Percentiles rank a stretch among this genome's conserved stretches.
These are phyloP conservation scores for Patagioenas fasciata DNA, from an alignment of 2,113 vertebrate genomes.

Conservation along the genomic window DNA sequence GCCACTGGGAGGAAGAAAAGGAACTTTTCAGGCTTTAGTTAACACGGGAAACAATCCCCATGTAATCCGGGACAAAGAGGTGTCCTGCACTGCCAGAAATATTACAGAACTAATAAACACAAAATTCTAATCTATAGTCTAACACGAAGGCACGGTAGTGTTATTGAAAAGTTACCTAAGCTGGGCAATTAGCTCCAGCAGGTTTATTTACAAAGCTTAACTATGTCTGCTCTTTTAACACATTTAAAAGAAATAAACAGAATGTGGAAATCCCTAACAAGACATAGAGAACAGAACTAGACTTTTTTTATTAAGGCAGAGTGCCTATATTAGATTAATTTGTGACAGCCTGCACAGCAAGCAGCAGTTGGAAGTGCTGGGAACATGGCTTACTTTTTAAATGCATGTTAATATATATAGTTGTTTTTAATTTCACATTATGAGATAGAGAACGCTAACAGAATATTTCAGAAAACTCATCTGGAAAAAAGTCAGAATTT, in stretches of 20 bases:
- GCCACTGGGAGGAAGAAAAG: not conserved
- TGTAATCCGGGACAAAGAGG: not conserved
- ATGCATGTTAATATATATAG: not conserved
- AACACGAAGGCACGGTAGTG: not conserved
- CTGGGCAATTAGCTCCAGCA: not conserved
- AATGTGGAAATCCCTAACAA: not conserved
- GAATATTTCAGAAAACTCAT: not conserved
- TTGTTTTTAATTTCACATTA: not conserved
- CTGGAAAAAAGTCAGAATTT: not conserved
- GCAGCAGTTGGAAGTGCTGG: not conserved
- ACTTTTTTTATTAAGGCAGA: not conserved
- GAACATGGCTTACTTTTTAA: not conserved
- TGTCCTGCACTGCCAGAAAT: not conserved
- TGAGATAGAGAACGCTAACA: not conserved
- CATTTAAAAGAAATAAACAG: not conserved
- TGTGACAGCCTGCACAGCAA: not conserved
- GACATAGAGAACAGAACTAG: not conserved
- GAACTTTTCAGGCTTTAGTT: not conserved
- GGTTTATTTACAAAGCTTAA: not conserved
- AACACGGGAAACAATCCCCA: not conserved
- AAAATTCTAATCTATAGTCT: not conserved
- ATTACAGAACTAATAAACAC: not conserved
- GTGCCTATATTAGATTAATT: not conserved
- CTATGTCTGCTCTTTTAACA: not conserved
- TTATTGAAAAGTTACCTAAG: not conserved